Base-by-base conservation (phyloP, 2,888 invertebrate species). In the Philopedon plagiatum region DNA sequence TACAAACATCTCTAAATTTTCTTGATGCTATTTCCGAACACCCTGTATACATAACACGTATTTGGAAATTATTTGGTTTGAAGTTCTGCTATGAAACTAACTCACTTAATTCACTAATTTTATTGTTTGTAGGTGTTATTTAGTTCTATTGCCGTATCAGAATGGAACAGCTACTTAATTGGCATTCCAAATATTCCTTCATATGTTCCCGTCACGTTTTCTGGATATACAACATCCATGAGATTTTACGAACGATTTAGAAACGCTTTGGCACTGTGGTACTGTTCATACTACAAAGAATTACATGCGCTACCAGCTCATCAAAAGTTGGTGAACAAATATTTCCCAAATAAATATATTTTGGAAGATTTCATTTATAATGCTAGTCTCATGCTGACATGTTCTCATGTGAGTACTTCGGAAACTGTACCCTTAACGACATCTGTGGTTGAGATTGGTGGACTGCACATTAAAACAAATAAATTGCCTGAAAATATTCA, bases 401-500 rank as follows among this genome's bases (percentile, higher is more conserved):
- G 83, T 67, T 83, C 83, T 0, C 89, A 90, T 78, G 87, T 86
- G 39, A 87, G 87, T 78, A 86, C 87, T 66, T 86, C 87, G 26
- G 77, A 83, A 7, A 84, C 88, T 0, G 79, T 82, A 3, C 87
- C 89, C 0, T 83, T 87, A 41, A 83, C 88, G 1, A 88, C 89
- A 0, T 88, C 88, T 77, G 83, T 88, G 64, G 81, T 90, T 1
- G 89, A 90, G 79, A 85, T 90, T 51, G 90, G 89, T 9, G 90
- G 90, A 34, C 78, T 87, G 46, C 90, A 90, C 41, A 75, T 83
- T 34, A 69, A 58, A 15, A 32, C 71, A 5, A 74, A 66, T 11
- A 61, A 60, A 63, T 54, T 80, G 21, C 76, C 76, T 7, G 66
- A 83, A 81, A 82, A 85, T 41, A 67, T 86, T 5, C 76, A 84